Conservation (phyloP, 2,797 vertebrate species). For the Tapera naevia region DNA sequence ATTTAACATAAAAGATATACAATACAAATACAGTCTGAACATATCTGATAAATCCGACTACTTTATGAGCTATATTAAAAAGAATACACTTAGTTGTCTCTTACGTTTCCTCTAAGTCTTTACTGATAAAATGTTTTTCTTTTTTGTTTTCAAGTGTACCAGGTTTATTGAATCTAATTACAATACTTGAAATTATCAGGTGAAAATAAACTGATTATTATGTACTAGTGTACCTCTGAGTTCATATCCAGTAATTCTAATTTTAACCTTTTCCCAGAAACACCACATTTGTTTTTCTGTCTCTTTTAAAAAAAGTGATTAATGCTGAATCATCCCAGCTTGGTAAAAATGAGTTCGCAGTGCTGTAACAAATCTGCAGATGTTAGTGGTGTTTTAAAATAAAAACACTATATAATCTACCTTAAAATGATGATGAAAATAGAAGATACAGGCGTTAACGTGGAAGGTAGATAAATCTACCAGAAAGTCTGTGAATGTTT, state of each 20-base stretch:
- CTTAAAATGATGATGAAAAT: neutral
- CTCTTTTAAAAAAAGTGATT: neutral
- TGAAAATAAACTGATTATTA: constrained; percentile 5
- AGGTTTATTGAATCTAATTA: neutral
- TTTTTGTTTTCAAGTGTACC: neutral
- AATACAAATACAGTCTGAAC: neutral
- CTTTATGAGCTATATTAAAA: neutral
- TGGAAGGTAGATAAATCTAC: neutral
- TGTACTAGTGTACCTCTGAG: neutral
- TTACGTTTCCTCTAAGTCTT: neutral
- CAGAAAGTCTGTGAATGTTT: neutral
- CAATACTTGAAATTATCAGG: neutral
- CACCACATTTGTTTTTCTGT: neutral
- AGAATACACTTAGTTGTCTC: neutral
- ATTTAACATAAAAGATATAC: neutral
- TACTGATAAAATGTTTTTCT: neutral
- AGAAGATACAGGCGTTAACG: neutral
- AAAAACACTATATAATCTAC: neutral
- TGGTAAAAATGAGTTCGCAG: neutral
- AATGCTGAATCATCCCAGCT: neutral
- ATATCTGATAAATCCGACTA: neutral
- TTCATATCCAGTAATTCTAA: neutral
- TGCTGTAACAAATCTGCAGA: neutral
- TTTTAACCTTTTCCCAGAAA: neutral
- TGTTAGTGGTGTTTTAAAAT: neutral